Evolutionary conservation across 1,140 invertebrate genomes (phyloP).

Genomic region (Drosophila suzukii): DNA sequence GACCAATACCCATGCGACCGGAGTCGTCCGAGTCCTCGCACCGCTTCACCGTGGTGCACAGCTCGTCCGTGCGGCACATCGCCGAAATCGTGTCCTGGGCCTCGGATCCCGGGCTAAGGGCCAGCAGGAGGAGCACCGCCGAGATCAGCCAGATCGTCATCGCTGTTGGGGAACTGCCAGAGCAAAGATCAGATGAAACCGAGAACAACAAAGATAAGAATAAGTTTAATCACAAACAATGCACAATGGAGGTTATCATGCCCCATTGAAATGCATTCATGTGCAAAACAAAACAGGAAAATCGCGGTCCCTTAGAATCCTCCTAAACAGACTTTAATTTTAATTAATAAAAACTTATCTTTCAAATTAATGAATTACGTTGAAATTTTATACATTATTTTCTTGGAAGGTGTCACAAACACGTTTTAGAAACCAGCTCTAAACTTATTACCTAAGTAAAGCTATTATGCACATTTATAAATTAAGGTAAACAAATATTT

Average conservation of each 20-base stretch:
- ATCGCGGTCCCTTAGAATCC: neutral
- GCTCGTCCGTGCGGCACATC: conserved; percentile 33
- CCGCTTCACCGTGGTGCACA: conserved; percentile 44
- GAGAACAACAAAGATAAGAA: conserved; percentile 11
- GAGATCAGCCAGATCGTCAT: neutral
- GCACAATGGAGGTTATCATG: conserved; percentile 32
- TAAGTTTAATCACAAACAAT: conserved; percentile 11
- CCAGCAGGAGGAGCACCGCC: conserved; percentile 13
- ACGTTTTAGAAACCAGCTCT: no score
- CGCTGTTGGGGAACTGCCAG: neutral
- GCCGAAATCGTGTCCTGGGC: conserved; percentile 19
- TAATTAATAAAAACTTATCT: no score
- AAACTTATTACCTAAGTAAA: no score
- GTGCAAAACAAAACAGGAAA: neutral
- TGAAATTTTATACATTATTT: no score
- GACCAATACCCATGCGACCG: conserved; percentile 36
- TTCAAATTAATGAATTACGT: no score
- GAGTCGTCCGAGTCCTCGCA: conserved; percentile 60
- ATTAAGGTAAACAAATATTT: no score
- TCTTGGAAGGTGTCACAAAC: no score
- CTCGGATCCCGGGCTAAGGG: neutral
- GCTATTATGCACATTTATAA: no score
- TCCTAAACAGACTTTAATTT: no score
- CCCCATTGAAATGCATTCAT: neutral
- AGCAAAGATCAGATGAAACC: conserved; percentile 3